phyloP scores from a whole-genome alignment of 53 echinoderm and acorn worm species.

The Echinometra lucunter region DNA sequence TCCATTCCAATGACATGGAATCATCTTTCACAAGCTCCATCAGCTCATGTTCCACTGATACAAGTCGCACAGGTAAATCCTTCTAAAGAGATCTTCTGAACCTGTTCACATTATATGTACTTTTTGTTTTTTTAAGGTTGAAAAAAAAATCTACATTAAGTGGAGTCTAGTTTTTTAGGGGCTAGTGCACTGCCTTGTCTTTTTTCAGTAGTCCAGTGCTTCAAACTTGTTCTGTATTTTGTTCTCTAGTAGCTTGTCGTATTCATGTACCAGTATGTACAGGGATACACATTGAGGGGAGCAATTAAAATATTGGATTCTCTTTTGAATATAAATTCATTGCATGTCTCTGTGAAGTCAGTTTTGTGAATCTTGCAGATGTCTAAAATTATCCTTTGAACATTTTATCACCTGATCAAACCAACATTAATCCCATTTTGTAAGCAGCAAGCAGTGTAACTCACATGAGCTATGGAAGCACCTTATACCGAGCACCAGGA shows the following conservation, averaged over 20 bases:
- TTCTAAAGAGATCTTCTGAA: not conserved
- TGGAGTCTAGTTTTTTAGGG: not conserved
- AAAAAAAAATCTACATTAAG: too few relatives aligned
- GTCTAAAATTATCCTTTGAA: too few relatives aligned
- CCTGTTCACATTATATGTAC: too few relatives aligned
- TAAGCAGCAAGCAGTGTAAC: conserved; percentile 78
- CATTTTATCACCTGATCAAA: not conserved
- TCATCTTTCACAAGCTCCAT: conserved; percentile 87
- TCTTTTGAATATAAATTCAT: not conserved
- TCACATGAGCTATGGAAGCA: conserved; percentile 81
- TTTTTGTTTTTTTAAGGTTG: too few relatives aligned
- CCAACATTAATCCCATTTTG: not conserved
- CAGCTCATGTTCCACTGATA: conserved; percentile 89
- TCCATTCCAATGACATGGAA: conserved; percentile 89
- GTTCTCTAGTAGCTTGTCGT: not conserved
- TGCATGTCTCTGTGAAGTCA: too few relatives aligned
- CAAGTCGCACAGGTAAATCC: conserved; percentile 85
- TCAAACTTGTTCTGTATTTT: not conserved
- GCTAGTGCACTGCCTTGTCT: not conserved
- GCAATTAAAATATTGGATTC: not conserved
- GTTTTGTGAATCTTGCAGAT: too few relatives aligned
- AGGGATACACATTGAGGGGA: not conserved
- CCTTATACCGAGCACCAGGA: conserved; percentile 75
- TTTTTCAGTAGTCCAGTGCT: not conserved
- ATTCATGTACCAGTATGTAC: not conserved